Evolutionary conservation across 2,797 vertebrate genomes (phyloP), one percentile per base, ranked within the genome.

Genomic region (Acridotheres tristis): DNA sequence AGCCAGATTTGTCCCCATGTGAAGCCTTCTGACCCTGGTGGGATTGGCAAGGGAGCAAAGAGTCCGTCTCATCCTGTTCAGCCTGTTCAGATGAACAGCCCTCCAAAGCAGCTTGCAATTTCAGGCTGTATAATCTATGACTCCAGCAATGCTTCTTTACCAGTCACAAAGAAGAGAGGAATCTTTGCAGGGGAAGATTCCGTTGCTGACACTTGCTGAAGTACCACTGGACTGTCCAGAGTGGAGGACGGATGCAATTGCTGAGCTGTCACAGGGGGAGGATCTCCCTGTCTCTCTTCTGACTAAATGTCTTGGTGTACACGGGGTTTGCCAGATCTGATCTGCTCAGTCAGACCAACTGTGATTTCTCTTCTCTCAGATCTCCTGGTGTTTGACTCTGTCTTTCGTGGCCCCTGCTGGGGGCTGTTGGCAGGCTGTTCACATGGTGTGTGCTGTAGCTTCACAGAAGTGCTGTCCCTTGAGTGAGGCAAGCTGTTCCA

Each of bases 141-240:
- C 59, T 82, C 55, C 32, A 53, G 11, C 45, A 80, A 30, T 1
- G 2, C 54, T 34, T 67, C 59, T 22, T 34, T 66, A 14, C 17
- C 13, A 72, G n/a, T 40, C 1, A 2, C 29, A 63, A 82, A 61
- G 57, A 73, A 59, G 32, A 85, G 48, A 69, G 26, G 68, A 47
- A 17, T 50, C 38, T 93, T 67, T 61, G 34, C 47, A 19, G 75
- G 25, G 68, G 68, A 43, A 83, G 50, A 61, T 48, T 36, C 51
- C 12, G 4, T 66, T 0, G 1, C 54, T 3, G 9, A 29, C 2
- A 4, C 11, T 54, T 88, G 61, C 72, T 0, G 0, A 61, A 61
- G 53, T 53, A 22, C 43, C 1, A 1, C 16, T 66, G 69, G 51
- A 20, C 69, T 21, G 11, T 72, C 34, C 71, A 21, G 27, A 72